Evolutionary conservation across 2,797 vertebrate species (phyloP).

Genomic region (Capromys pilorides): DNA sequence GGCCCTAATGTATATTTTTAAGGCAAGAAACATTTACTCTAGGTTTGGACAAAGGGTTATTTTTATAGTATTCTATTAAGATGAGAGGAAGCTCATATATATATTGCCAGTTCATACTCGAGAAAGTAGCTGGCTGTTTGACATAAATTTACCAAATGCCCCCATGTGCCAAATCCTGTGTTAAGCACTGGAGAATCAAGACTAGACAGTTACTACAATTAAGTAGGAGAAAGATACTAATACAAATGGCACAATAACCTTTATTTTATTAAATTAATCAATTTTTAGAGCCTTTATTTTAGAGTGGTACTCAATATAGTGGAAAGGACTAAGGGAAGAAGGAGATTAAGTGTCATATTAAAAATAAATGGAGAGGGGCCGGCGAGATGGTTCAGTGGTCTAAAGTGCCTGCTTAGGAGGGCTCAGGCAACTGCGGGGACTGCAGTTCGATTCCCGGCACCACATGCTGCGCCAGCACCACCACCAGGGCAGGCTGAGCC

Average conservation of each 20-base stretch:
- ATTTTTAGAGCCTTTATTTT: background rate
- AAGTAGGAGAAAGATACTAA: background rate
- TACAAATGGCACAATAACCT: background rate
- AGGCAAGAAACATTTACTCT: background rate
- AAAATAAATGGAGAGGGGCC: background rate
- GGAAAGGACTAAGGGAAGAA: background rate
- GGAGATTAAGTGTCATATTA: background rate
- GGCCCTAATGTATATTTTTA: no score
- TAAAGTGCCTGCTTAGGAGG: no score
- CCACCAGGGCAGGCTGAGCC: no score
- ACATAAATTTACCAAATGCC: background rate
- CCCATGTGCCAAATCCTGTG: background rate
- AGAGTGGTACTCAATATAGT: conserved; percentile 1
- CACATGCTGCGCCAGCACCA: no score
- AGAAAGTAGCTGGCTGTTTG: background rate
- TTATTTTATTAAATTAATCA: background rate
- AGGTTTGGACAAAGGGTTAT: background rate
- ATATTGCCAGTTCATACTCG: no score
- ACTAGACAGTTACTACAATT: background rate
- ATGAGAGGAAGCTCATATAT: background rate
- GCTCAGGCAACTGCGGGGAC: no score
- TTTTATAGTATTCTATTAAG: background rate
- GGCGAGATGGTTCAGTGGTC: no score
- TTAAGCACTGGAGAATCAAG: background rate
- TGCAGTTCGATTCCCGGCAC: no score